Base-by-base conservation (phyloP, 2,888 invertebrate genomes). In the Amblyteles armatorius region DNA sequence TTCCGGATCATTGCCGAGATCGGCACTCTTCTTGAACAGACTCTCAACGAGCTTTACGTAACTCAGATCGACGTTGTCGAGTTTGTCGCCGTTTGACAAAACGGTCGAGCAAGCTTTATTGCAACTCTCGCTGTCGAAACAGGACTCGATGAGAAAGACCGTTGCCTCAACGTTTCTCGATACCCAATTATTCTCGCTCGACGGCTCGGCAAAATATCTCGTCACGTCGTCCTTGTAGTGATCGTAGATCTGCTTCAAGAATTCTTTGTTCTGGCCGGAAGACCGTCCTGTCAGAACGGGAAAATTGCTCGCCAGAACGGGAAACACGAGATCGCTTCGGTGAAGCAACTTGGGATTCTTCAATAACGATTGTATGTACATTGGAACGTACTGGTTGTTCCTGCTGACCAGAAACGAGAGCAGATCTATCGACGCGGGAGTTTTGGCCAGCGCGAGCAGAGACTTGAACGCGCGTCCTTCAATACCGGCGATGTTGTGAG, bases 241-340 rank as follows among this genome's bases (percentile, higher is more conserved):
- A 65, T 95, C 94, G 89, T 95, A 96, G 77, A 97, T 94, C 72
- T 93, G 94, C 29, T 91, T 90, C 3, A 96, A 91, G 36, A 96
- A 93, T 33, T 94, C 93, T 52, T 94, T 93, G 0, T 95, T 93
- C 88, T 93, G 90, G 63, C 86, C 94, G 77, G 88, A 94, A 93
- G 86, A 94, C 40, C 33, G 33, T 33, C 7, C 33, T 6, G 6
- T 6, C 33, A 33, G 6, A 33, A 33, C 33, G 33, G 33, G 33
- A 90, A 87, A 91, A 91, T 94, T 95, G 90, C 90, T 94, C 85
- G 90, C 95, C 89, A 86, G 94, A 69, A 97, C 91, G 0, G 96
- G 96, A 88, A 97, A 95, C 2, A 96, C 94, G 1, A 96, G 91
- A 89, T 96, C 96, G 90, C 96, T 95, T 90, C 96, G 96, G 13